phyloP scores from a whole-genome alignment of 2,113 vertebrate genomes.

The Puffinus mauretanicus region DNA sequence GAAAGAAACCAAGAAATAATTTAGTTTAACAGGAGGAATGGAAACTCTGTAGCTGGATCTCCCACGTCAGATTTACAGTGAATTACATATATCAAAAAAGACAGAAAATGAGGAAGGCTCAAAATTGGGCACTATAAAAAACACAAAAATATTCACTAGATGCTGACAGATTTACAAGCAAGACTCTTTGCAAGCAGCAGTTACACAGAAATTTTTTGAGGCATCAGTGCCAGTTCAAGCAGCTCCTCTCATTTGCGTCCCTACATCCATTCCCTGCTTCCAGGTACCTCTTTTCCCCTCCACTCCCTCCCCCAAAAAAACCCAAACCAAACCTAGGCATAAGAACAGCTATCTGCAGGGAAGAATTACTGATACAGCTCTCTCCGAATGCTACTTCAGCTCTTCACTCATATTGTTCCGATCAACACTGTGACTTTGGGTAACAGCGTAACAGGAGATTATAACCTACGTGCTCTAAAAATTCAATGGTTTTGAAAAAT shows the following conservation, averaged over 20 bases:
- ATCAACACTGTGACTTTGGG: background rate
- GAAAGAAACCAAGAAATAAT: background rate
- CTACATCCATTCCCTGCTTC: background rate
- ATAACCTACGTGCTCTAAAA: background rate
- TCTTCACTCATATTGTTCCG: background rate
- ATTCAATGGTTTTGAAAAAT: background rate
- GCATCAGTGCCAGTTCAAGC: background rate
- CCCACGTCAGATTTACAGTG: background rate
- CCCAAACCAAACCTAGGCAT: background rate
- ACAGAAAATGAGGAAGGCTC: background rate
- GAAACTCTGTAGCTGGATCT: background rate
- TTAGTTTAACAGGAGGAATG: background rate
- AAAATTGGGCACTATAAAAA: background rate
- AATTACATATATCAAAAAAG: background rate
- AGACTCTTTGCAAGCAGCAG: background rate
- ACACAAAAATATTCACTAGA: background rate
- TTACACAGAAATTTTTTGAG: background rate
- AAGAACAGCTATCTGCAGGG: background rate
- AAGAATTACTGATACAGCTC: background rate
- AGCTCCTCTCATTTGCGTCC: background rate
- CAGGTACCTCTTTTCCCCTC: background rate
- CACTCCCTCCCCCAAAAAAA: background rate
- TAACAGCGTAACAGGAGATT: accelerated
- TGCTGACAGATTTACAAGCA: constrained; percentile 26
- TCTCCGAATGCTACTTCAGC: background rate